Evolutionary conservation across 2,113 vertebrate genomes (phyloP), one percentile per base, ranked within the genome.

Genomic region (Carassius auratus): DNA sequence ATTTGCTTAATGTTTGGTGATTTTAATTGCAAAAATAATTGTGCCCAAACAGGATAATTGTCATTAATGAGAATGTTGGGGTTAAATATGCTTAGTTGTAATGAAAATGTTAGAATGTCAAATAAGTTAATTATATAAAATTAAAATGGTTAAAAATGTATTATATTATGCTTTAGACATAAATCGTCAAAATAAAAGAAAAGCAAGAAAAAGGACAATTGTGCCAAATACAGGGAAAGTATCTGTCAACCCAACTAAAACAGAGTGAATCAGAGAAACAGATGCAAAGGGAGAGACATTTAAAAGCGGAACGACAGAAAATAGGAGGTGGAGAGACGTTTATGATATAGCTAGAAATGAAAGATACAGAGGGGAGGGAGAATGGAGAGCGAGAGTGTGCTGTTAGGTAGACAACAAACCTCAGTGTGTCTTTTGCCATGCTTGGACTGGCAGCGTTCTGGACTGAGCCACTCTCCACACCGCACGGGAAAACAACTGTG

Each of bases 371-470:
- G 36, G 59, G 55, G 79, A 62, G 69, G 59, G 73, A 83, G 30
- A 68, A 1, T 10, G 13, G 21, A 26, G 30, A 64, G 21, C 0
- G 5, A n/a, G 26, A 64, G 14, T 59, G 74, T 69, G 38, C 59
- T 81, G 52, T 81, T 69, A 64, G 17, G 48, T 64, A 36, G 8
- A 73, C 26, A 85, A 61, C 42, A 21, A n/a, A 13, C n/a, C 69
- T 75, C 68, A 45, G 66, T 83, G 33, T 83, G 17, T 71, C 30
- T 57, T 66, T 73, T 73, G 21, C 50, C 36, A 36, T 42, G 50
- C 30, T 83, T 59, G 81, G 48, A 83, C 81, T 73, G 50, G 71
- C 81, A 59, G 50, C 36, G 3, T 13, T 83, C 45, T 30, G 19
- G 50, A 84, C n/a, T 79, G 36, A 79, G 36, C 55, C 33, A 4